A percentile compares a stretch with the other conserved stretches of the same genome.
Conservation (phyloP, 2,888 invertebrate species). For the Oligia latruncula region DNA sequence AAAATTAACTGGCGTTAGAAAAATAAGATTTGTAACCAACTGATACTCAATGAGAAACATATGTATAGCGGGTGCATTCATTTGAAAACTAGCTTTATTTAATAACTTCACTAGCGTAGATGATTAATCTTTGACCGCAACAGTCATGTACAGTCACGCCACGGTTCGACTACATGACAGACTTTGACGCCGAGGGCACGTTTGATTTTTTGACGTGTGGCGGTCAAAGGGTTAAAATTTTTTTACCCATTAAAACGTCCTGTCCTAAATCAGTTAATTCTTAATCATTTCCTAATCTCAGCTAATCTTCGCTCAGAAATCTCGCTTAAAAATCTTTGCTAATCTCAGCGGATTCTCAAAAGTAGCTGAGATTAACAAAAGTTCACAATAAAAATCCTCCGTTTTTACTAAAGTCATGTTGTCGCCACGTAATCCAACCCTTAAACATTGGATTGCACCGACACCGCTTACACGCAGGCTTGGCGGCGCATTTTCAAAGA, state of each 20-base stretch:
- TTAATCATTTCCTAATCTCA: too few species aligned
- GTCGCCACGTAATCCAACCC: constrained; percentile 45
- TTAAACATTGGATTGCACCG: constrained; percentile 50
- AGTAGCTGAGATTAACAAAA: background rate
- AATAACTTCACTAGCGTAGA: background rate
- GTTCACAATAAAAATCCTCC: background rate
- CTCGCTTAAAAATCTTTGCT: too few species aligned
- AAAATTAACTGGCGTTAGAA: too few species aligned
- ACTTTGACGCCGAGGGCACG: too few species aligned
- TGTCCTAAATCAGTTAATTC: background rate
- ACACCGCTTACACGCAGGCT: constrained; percentile 57
- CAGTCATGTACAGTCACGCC: too few species aligned
- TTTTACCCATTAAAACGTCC: background rate
- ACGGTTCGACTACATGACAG: too few species aligned
- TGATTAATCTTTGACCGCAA: background rate
- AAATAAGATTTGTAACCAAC: too few species aligned
- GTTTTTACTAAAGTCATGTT: background rate
- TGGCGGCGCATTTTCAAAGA: constrained; percentile 36
- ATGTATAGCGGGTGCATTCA: background rate
- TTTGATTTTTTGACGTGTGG: too few species aligned
- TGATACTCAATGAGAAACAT: background rate
- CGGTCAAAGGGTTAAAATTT: too few species aligned
- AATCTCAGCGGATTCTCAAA: too few species aligned
- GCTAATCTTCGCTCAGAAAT: too few species aligned
- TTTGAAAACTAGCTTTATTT: background rate